Base-by-base conservation (phyloP, 1,140 invertebrate species). In the Drosophila oshimai region DNA sequence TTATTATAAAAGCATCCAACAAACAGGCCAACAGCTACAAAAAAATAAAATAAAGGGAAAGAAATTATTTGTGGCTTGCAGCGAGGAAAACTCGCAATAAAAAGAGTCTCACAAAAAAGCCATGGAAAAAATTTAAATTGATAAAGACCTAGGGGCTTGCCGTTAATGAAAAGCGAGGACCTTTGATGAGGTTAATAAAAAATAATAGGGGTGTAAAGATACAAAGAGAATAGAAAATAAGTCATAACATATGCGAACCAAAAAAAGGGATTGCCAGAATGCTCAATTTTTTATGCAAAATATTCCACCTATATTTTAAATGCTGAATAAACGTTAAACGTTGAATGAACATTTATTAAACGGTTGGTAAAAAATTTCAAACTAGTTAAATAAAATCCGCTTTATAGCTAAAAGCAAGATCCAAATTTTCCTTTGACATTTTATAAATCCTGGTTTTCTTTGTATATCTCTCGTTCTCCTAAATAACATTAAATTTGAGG, bases 1-100 rank as follows among this genome's bases (percentile, higher is more conserved):
- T 72, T 72, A 72, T 72, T 72, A 72, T 51, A 31, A 45, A 64
- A 41, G 58, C 34, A 64, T 49, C 39, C 58, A 64, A 12, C 41
- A 65, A 65, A 65, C 61, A 65, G 33, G 60, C 58, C 49, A 65
- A 50, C 44, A 37, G 31, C 42, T 39, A 10, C 28, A 15, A 22
- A n/a, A 54, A 62, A 62, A 51, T 15, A n/a, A 54, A 62, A 62
- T 39, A 29, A 39, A 10, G 18, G 28, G n/a, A 65, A 39, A 24
- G 42, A 47, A 65, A 64, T 49, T 39, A 64, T 64, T 39, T 31
- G 41, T 36, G 13, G 42, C 31, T 47, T 47, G 33, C 26, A 24
- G 18, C 24, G 18, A n/a, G 41, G n/a, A 17, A 7, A 17, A 39
- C 41, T 31, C 10, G 24, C 22, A 9, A 22, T 36, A 39, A 62